These are phyloP conservation scores for Gallinago undulata DNA, from an alignment of 2,113 vertebrate species.

Conservation along the genomic window DNA sequence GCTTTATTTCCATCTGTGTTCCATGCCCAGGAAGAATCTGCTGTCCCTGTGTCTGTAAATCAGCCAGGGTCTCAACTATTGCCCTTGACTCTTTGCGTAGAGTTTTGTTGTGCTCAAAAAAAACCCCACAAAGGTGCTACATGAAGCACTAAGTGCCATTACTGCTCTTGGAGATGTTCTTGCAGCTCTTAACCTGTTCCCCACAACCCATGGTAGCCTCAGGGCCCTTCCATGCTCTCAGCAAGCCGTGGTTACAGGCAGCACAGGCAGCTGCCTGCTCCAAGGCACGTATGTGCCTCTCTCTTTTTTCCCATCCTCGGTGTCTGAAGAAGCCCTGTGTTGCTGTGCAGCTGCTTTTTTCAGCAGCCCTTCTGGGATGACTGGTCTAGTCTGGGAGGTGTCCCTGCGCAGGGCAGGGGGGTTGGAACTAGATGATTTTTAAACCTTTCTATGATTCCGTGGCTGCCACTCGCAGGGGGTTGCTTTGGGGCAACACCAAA, in stretches of 20 bases:
- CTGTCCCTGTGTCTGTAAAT: not conserved
- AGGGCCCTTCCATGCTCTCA: rapidly evolving
- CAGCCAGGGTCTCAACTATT: not conserved
- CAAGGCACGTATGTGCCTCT: rapidly evolving
- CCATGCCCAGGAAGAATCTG: not conserved
- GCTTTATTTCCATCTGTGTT: not conserved
- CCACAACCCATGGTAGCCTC: rapidly evolving
- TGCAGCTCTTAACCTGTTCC: not conserved
- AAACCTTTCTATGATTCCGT: too few species aligned
- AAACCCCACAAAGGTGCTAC: not conserved
- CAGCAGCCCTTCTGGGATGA: not conserved
- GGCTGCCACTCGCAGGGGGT: not conserved
- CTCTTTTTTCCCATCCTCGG: not conserved
- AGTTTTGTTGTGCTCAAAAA: not conserved
- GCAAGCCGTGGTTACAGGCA: not conserved
- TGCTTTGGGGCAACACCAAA: not conserved
- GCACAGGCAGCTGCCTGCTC: not conserved
- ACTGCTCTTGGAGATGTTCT: not conserved
- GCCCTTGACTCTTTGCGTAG: not conserved
- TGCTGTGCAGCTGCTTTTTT: not conserved
- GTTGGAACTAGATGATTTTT: too few species aligned
- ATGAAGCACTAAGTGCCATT: not conserved
- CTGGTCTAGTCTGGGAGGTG: too few species aligned
- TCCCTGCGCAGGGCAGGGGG: too few species aligned
- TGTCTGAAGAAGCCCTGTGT: not conserved